Conservation (phyloP, 2,113 vertebrate genomes). For the Ictidomys tridecemlineatus region DNA sequence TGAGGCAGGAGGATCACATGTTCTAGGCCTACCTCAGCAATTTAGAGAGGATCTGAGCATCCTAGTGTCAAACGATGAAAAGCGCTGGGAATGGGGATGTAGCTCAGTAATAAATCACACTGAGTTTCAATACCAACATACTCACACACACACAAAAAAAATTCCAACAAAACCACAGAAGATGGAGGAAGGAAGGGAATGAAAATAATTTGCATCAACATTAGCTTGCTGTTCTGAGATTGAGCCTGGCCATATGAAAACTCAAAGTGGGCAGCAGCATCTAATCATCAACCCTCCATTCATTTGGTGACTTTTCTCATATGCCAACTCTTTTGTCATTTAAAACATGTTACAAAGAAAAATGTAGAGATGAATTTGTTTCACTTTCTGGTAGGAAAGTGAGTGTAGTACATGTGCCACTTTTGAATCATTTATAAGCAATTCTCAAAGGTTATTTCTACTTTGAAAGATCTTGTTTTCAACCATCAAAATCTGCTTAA, state of each 20-base stretch:
- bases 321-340: conserved; percentile 80
- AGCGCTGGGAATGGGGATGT: too few relatives aligned
- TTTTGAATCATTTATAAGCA: conserved; percentile 79
- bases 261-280: conserved; percentile 74
- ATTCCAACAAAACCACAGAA: too few relatives aligned
- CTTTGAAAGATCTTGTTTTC: conserved; percentile 68
- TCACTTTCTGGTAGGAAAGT: conserved; percentile 79
- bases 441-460: conserved; percentile 73
- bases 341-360: conserved; percentile 81
- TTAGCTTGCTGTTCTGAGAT: conserved; percentile 70
- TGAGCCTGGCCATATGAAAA: conserved; percentile 21
- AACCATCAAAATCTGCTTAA: too few relatives aligned
- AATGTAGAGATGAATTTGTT: conserved; percentile 79
- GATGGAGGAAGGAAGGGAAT: conserved; percentile 7
- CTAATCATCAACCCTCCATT: conserved; percentile 69
- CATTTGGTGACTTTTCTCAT: conserved; percentile 58
- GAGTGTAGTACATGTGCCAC: conserved; percentile 74
- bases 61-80: too few relatives aligned
- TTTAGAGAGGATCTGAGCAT: too few relatives aligned
- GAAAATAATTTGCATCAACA: background rate
- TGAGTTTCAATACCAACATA: too few relatives aligned
- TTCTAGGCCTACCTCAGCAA: too few relatives aligned
- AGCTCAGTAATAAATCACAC: too few relatives aligned
- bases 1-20: too few relatives aligned
- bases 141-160: too few relatives aligned